phyloP scores from a whole-genome alignment of 2,113 vertebrate species.

The Nanorana parkeri region DNA sequence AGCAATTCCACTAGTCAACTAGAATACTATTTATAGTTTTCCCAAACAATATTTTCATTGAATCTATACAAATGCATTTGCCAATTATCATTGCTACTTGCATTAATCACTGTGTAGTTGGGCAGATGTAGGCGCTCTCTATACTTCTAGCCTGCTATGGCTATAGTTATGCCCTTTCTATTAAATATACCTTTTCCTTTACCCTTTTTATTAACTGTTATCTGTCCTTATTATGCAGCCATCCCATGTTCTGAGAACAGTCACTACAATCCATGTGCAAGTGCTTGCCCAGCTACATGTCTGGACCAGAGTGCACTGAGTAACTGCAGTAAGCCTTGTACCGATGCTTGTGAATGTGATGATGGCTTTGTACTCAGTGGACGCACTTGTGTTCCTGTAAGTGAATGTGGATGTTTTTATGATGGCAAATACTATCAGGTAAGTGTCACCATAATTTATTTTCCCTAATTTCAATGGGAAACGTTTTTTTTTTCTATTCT shows the following conservation, averaged over 20 bases:
- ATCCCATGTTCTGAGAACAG: constrained; percentile 73
- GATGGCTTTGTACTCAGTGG: constrained; percentile 73
- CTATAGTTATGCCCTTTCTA: not conserved
- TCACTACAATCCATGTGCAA: constrained; percentile 70
- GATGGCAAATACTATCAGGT: constrained; percentile 76
- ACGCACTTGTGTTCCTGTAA: constrained; percentile 67
- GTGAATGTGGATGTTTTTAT: constrained; percentile 68
- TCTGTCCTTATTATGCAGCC: constrained; percentile 17
- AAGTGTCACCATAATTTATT: not conserved
- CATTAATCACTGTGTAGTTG: too few relatives aligned
- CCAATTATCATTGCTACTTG: too few relatives aligned
- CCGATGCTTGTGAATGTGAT: constrained; percentile 75
- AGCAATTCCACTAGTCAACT: too few relatives aligned
- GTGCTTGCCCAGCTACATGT: constrained; percentile 70
- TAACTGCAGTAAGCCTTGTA: constrained; percentile 68
- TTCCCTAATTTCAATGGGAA: too few relatives aligned
- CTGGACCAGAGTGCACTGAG: constrained; percentile 43
- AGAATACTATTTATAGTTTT: too few relatives aligned
- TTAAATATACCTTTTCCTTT: not conserved
- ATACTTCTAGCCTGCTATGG: not conserved
- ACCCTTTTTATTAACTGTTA: not conserved
- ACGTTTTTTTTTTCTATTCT: too few relatives aligned
- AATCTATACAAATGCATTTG: too few relatives aligned
- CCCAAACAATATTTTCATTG: too few relatives aligned
- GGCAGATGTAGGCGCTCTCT: too few relatives aligned